These are phyloP conservation scores for Drosophila lowei DNA, from an alignment of 1,140 invertebrate genomes.

Conservation along the genomic window DNA sequence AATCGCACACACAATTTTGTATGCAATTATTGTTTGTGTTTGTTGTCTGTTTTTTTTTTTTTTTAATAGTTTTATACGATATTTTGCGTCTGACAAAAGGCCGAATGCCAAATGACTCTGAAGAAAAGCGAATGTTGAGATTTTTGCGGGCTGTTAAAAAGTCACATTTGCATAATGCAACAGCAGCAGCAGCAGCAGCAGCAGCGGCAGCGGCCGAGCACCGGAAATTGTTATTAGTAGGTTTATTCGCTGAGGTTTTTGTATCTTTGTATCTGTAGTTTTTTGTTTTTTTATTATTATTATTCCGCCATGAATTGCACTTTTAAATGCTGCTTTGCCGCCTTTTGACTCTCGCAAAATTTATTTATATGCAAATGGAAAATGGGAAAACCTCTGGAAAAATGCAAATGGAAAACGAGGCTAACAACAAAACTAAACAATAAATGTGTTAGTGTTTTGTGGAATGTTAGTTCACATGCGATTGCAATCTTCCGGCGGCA, in stretches of 20 bases:
- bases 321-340: conserved; percentile 64
- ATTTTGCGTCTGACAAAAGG: conserved; percentile 46
- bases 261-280: conserved; percentile 25
- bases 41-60: conserved; percentile 29
- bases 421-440: conserved; percentile 49
- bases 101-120: conserved; percentile 65
- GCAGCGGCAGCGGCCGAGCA: conserved; percentile 16
- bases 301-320: conserved; percentile 66
- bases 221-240: conserved; percentile 79
- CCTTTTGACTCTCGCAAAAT: conserved; percentile 64
- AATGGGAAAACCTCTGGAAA: conserved; percentile 48
- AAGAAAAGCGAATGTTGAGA: conserved; percentile 64
- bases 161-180: conserved; percentile 72
- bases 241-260: conserved; percentile 39
- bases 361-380: conserved; percentile 76
- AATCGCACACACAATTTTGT: conserved; percentile 74
- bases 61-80: conserved; percentile 3
- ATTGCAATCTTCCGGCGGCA: conserved; percentile 48
- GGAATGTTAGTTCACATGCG: conserved; percentile 63
- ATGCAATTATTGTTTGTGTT: conserved; percentile 69
- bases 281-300: conserved; percentile 26
- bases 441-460: conserved; percentile 46
- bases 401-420: conserved; percentile 16
- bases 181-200: no score
- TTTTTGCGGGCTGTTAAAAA: conserved; percentile 64